A percentile compares a stretch with the other conserved stretches of the same genome.
Evolutionary conservation across 1,140 invertebrate genomes (phyloP).

Genomic region (Oscheius sp.): DNA sequence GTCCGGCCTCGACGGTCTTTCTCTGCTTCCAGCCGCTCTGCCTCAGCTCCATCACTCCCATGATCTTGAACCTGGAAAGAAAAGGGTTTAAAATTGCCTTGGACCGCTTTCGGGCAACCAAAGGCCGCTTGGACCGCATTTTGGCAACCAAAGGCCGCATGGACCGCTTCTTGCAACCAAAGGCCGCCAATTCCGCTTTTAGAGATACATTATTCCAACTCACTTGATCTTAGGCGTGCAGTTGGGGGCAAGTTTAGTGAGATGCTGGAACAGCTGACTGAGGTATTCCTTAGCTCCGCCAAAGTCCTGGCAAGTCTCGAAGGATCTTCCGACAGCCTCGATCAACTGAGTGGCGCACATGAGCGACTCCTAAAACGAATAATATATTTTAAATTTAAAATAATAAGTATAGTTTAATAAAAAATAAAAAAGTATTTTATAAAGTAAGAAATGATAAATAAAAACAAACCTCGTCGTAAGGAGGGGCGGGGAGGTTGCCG

Average conservation of each 20-base stretch:
- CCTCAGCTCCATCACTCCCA: conserved; percentile 32
- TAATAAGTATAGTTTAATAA: neutral
- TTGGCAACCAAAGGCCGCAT: no score
- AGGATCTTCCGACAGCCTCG: conserved; percentile 22
- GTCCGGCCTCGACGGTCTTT: conserved; percentile 29
- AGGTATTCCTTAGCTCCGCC: neutral
- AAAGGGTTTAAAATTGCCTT: no score
- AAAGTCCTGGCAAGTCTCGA: neutral
- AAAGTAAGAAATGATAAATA: neutral
- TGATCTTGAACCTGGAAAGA: conserved; percentile 35
- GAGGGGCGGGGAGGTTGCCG: neutral
- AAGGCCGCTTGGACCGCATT: no score
- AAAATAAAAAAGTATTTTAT: neutral
- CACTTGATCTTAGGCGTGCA: conserved; percentile 22
- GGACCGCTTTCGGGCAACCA: no score
- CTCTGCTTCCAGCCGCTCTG: conserved; percentile 34
- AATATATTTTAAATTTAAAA: neutral
- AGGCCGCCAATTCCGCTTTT: neutral
- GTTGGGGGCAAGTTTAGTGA: neutral
- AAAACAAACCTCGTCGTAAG: conserved; percentile 2
- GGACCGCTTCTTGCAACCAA: no score
- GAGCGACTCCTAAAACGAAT: conserved; percentile 20
- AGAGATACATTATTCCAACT: neutral
- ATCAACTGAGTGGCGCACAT: conserved; percentile 34
- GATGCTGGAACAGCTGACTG: conserved; percentile 2